Evolutionary conservation across 2,113 vertebrate genomes (phyloP), one percentile per base, ranked within the genome.

Genomic region (Reinhardtius hippoglossoides): DNA sequence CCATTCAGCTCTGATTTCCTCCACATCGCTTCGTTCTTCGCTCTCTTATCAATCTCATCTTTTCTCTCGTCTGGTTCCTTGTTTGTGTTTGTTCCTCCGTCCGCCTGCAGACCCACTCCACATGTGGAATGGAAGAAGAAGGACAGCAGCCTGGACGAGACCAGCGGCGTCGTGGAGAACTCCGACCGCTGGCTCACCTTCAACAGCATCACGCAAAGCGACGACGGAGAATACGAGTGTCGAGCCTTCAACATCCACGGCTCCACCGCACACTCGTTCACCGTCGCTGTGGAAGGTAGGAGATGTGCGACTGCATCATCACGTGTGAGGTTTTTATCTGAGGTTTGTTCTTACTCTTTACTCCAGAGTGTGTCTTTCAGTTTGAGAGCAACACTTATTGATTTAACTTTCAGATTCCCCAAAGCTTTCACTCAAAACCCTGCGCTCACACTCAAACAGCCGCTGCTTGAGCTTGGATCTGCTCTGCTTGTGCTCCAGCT

Each of bases 171-270:
- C 0, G 63, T 77, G 54, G 80, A 86, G 1, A 94, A 93, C 24
- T 84, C 84, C 52, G 80, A 83, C 54, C 95, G 94, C 82, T 94
- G 94, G 67, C 92, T 97, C 23, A 60, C 27, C 3, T 95, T 98
- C 20, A 23, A 81, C 9, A 75, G 56, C 0, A 89, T 97, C 55
- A 35, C 35, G 0, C 93, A 95, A 81, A 89, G 86, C 0, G 96
- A 97, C 0, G 95, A 96, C 0, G 96, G 97, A 4, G 95, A 97
- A 60, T 98, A 98, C 65, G 88, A 93, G 78, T 98, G 96, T 61
- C 61, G 68, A 0, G 95, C 95, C 9, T 82, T 15, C 67, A 98
- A 97, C 78, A 8, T 1, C 0, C 83, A 93, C 2, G 96, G 96
- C 26, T 74, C 4, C 0, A 46, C 66, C 9, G 76, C 52, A 0